These are phyloP conservation scores for Thunnus thynnus DNA, from an alignment of 2,113 vertebrate genomes.

Conservation along the genomic window DNA sequence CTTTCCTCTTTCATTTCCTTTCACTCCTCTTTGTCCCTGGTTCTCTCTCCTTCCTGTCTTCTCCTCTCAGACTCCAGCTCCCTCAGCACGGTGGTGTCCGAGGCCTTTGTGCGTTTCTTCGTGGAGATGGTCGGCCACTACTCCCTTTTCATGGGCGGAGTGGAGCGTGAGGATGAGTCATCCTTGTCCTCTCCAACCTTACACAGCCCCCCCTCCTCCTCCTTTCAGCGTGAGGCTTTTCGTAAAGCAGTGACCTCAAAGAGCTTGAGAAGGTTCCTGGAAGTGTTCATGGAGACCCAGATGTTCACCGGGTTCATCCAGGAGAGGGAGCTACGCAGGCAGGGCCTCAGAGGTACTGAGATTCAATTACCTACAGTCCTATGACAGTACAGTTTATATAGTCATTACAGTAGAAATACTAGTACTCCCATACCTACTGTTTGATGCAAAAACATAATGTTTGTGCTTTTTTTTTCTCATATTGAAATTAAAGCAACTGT, in stretches of 20 bases:
- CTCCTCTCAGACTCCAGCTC: slow-evolving; percentile 80
- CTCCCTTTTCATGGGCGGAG: slow-evolving; percentile 89
- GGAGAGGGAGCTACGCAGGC: slow-evolving; percentile 92
- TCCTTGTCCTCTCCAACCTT: slow-evolving; percentile 72
- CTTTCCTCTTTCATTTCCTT: background rate
- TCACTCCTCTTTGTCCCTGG: background rate
- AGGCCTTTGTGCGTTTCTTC: slow-evolving; percentile 98
- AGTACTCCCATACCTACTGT: too few species aligned
- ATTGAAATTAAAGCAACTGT: too few species aligned
- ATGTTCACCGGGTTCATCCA: slow-evolving; percentile 95
- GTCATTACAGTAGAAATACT: too few species aligned
- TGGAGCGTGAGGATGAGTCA: slow-evolving; percentile 90
- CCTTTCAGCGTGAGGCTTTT: slow-evolving; percentile 90
- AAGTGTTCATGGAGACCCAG: slow-evolving; percentile 98
- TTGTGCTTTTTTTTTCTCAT: too few species aligned
- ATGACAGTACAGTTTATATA: background rate
- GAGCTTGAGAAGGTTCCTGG: slow-evolving; percentile 93
- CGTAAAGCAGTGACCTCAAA: slow-evolving; percentile 95
- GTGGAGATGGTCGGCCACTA: slow-evolving; percentile 91
- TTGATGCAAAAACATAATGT: too few species aligned
- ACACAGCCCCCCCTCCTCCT: slow-evolving; percentile 59
- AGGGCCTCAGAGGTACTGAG: slow-evolving; percentile 89
- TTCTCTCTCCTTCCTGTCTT: background rate
- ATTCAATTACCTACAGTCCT: background rate
- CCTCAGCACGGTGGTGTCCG: slow-evolving; percentile 91